Conservation (phyloP, 2,888 invertebrate species). For the Oscheius sp. region DNA sequence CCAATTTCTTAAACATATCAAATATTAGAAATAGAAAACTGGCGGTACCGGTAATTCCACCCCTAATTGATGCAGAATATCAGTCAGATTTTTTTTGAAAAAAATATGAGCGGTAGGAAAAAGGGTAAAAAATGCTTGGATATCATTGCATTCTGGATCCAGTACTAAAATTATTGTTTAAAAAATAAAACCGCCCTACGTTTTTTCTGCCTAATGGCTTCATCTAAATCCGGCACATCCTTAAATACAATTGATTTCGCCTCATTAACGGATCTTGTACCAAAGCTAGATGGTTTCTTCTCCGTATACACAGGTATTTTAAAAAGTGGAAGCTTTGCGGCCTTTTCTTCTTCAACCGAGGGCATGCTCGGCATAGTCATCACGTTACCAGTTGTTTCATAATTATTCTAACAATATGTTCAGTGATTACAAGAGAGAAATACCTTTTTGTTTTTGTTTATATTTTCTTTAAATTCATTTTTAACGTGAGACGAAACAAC, state of each 20-base stretch:
- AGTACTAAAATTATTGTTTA: background rate
- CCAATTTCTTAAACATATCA: no score
- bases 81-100: conserved; percentile 18
- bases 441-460: background rate
- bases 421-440: background rate
- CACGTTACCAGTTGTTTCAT: no score
- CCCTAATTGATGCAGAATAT: background rate
- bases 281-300: background rate
- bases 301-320: background rate
- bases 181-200: background rate
- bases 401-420: no score
- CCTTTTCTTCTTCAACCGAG: background rate
- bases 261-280: no score
- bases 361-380: no score
- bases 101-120: background rate
- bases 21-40: no score
- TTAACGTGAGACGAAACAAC: background rate
- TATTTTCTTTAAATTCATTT: background rate
- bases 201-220: background rate
- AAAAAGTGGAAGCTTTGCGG: background rate
- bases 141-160: background rate
- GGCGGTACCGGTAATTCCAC: no score
- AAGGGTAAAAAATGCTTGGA: background rate
- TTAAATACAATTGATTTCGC: no score
- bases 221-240: background rate